phyloP scores from a whole-genome alignment of 2,113 vertebrate genomes.

The Hydrochoerus hydrochaeris region DNA sequence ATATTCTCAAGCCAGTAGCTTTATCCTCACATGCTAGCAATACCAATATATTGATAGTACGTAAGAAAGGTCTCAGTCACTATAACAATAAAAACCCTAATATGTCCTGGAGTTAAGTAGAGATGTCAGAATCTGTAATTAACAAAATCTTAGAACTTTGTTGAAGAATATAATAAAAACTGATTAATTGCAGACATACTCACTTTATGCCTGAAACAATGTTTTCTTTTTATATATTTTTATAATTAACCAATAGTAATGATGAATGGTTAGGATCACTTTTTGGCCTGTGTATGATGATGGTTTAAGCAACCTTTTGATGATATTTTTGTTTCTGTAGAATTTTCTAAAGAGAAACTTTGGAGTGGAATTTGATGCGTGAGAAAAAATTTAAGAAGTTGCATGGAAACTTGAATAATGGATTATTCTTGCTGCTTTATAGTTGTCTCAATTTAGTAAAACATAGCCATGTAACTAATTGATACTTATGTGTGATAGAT shows the following conservation, averaged over 20 bases:
- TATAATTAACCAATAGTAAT: slow-evolving; percentile 21
- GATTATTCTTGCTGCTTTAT: slow-evolving; percentile 50
- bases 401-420: neutral
- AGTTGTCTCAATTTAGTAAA: slow-evolving; percentile 38
- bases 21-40: neutral
- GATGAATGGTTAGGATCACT: neutral
- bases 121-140: neutral
- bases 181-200: neutral
- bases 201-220: neutral
- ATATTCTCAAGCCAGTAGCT: neutral
- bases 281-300: neutral
- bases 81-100: slow-evolving; percentile 21
- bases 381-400: slow-evolving; percentile 26
- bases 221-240: slow-evolving; percentile 33
- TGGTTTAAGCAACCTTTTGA: neutral
- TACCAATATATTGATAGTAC: neutral
- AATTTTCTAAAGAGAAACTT: slow-evolving; percentile 38
- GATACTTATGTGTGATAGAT: neutral
- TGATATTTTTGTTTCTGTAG: slow-evolving; percentile 18
- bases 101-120: slow-evolving; percentile 33
- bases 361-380: neutral
- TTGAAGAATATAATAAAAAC: neutral
- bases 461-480: neutral
- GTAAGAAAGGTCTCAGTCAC: neutral
- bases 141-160: slow-evolving; percentile 46